phyloP scores from a whole-genome alignment of 1,140 invertebrate genomes.

The Meloidogyne exigua region DNA sequence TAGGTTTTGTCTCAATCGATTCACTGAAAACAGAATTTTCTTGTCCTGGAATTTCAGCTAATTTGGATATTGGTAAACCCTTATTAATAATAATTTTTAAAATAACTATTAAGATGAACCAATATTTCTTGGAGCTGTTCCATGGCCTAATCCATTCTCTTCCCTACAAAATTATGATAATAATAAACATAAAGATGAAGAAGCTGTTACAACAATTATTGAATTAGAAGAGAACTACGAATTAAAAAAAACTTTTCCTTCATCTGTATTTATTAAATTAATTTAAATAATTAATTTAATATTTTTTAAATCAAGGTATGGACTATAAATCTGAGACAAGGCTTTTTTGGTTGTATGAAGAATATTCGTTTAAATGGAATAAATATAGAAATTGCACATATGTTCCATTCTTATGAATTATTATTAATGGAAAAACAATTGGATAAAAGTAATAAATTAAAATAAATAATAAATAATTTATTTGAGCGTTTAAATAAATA shows the following conservation, averaged over 20 bases:
- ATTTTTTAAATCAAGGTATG: slow-evolving; percentile 71
- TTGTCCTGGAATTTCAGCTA: slow-evolving; percentile 73
- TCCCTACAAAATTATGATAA: neutral
- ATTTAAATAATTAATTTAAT: neutral
- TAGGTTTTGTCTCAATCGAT: slow-evolving; percentile 75
- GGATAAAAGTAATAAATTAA: slow-evolving; percentile 1
- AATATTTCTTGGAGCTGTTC: slow-evolving; percentile 81
- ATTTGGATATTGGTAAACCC: slow-evolving; percentile 51
- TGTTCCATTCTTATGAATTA: slow-evolving; percentile 27
- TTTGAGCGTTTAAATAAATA: too few species aligned
- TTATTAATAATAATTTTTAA: neutral
- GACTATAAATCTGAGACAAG: slow-evolving; percentile 82
- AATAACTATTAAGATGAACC: slow-evolving; percentile 73
- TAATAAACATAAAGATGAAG: neutral
- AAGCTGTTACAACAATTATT: slow-evolving; percentile 22
- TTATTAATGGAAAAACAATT: neutral
- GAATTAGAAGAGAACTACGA: neutral
- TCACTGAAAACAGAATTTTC: slow-evolving; percentile 82
- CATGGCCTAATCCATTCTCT: slow-evolving; percentile 68
- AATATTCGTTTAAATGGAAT: slow-evolving; percentile 89
- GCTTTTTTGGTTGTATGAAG: slow-evolving; percentile 90
- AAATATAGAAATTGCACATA: slow-evolving; percentile 75
- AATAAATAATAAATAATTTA: neutral
- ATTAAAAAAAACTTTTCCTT: slow-evolving; percentile 69
- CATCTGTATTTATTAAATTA: slow-evolving; percentile 66